Evolutionary conservation across 2,888 invertebrate genomes (phyloP).

Genomic region (Serripes groenlandicus): DNA sequence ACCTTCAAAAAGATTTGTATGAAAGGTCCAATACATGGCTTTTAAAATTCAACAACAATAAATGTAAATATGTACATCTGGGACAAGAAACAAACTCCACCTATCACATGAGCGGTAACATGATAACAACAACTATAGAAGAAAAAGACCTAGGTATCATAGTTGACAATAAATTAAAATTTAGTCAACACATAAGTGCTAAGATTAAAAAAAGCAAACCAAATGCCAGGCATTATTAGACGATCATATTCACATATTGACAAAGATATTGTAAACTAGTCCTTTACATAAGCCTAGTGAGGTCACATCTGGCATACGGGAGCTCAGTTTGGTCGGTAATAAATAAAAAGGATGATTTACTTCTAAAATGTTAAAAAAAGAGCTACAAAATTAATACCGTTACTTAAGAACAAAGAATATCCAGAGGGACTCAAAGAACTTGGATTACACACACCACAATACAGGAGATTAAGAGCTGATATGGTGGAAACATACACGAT

Average conservation of each 20-base stretch:
- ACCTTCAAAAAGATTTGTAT: background rate
- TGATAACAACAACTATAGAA: background rate
- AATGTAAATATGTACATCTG: conserved; percentile 2
- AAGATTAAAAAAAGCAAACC: conserved; percentile 5
- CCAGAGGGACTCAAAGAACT: background rate
- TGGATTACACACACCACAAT: background rate
- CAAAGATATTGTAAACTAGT: background rate
- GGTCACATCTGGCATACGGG: conserved; percentile 7
- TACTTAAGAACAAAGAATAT: background rate
- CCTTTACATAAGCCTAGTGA: background rate
- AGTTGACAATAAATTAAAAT: background rate
- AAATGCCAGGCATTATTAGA: conserved; percentile 1
- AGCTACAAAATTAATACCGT: background rate
- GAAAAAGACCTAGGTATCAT: conserved; percentile 7
- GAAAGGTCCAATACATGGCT: background rate
- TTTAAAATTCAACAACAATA: background rate
- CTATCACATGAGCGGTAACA: background rate
- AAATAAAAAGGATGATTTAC: background rate
- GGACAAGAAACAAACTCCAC: background rate
- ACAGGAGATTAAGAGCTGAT: conserved; percentile 1
- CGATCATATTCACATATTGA: conserved; percentile 13
- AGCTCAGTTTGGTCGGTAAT: background rate
- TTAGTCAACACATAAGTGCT: background rate
- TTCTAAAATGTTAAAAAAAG: background rate
- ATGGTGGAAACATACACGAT: background rate